Base-by-base conservation (phyloP, 2,113 vertebrate genomes). In the Cyanoramphus novaezelandiae region DNA sequence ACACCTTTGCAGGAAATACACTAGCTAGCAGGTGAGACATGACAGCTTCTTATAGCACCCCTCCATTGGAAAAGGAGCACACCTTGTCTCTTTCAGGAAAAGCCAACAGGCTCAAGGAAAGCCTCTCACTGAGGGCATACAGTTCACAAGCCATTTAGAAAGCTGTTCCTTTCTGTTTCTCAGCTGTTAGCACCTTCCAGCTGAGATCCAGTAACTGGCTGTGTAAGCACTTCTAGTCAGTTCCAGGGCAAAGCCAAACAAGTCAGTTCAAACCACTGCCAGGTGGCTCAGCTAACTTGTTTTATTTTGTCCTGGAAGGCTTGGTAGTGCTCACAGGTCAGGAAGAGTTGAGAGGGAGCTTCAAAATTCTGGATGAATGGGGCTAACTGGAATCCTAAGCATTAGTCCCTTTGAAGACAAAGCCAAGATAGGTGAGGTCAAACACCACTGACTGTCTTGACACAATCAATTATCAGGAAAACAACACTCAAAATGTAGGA, bases 211-310 rank as follows among this genome's bases (percentile, higher is more conserved):
- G 65, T 31, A 94, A 94, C 52, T 10, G 70, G 74, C 95, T 97
- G 84, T 7, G 77, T 97, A 97, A 97, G 96, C 96, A 95, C 65
- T 95, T 96, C 89, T 94, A 93, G 85, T 63, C 80, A 77, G 55
- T 96, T 95, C 72, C 57, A 92, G 89, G 96, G 91, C 96, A 96
- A 95, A 96, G 88, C 67, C 81, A 93, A 97, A 97, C 96, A 96
- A 97, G 96, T 95, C 19, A 2, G 35, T 85, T 95, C 95, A 95
- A 95, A 95, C 18, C 83, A 57, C 94, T 95, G 91, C 64, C 86
- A 97, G 83, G 63, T 89, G 89, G 89, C 89, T 95, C 86, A 89
- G 89, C 93, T 75, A 95, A 95, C 93, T 64, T 96, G 96, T 95
- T 95, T 93, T 92, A 87, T 91, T 96, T 91, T 95, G 93, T 93